Conservation (phyloP, 1,140 invertebrate genomes). For the Bombus difficillimus region DNA sequence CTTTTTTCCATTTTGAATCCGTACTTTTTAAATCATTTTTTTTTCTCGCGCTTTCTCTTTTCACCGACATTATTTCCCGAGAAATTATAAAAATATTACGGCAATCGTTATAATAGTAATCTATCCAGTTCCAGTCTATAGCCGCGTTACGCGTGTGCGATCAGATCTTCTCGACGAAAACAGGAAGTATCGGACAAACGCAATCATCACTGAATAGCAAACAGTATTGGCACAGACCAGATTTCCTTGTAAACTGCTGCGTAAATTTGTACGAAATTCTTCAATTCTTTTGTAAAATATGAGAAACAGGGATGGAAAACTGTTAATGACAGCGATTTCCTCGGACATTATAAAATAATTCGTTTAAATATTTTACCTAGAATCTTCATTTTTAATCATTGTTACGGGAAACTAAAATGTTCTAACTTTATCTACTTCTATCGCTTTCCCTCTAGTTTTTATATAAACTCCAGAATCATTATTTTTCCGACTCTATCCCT, state of each 20-base stretch:
- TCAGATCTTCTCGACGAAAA: slow-evolving; percentile 45
- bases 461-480: no score
- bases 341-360: background rate
- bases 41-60: background rate
- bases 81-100: slow-evolving; percentile 71
- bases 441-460: no score
- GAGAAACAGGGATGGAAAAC: background rate
- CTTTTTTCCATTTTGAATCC: background rate
- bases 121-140: slow-evolving; percentile 59
- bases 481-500: no score
- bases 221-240: background rate
- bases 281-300: background rate
- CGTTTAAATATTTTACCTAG: no score
- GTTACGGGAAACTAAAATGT: no score
- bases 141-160: slow-evolving; percentile 51
- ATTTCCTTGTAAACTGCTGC: background rate
- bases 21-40: background rate
- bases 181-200: slow-evolving; percentile 42
- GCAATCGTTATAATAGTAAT: slow-evolving; percentile 64
- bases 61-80: slow-evolving; percentile 34
- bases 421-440: no score
- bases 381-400: no score
- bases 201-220: slow-evolving; percentile 3
- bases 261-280: background rate
- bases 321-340: background rate